phyloP scores from a whole-genome alignment of 2,888 invertebrate genomes.

The Hypomecis punctinalis region DNA sequence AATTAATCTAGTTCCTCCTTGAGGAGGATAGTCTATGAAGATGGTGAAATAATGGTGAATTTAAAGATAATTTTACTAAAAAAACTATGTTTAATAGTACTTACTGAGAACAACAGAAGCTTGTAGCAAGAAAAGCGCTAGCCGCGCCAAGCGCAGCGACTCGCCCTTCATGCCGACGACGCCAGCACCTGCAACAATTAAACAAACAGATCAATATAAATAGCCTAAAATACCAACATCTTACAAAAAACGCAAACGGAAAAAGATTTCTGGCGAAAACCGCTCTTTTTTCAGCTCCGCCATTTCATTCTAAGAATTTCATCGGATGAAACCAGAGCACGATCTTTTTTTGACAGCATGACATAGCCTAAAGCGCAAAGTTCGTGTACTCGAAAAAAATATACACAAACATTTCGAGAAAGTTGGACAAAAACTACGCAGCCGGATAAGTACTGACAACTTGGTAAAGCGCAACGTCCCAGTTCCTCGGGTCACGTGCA shows the following conservation, averaged over 20 bases:
- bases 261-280: neutral
- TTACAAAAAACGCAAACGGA: neutral
- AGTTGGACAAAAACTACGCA: conserved; percentile 49
- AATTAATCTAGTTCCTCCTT: no score
- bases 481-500: conserved; percentile 38
- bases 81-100: conserved; percentile 44
- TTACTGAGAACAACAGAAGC: conserved; percentile 73
- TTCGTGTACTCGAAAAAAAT: conserved; percentile 45
- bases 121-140: conserved; percentile 73
- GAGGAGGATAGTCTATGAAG: no score
- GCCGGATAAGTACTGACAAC: conserved; percentile 25
- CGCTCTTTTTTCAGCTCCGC: neutral
- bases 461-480: conserved; percentile 40
- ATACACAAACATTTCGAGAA: conserved; percentile 49
- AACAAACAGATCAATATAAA: conserved; percentile 23
- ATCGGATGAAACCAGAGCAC: conserved; percentile 25
- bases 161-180: conserved; percentile 71
- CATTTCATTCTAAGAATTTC: conserved; percentile 2
- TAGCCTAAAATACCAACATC: neutral
- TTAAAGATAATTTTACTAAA: neutral
- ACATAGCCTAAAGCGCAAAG: conserved; percentile 37
- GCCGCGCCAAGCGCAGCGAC: conserved; percentile 75
- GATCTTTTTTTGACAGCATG: conserved; percentile 42
- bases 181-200: conserved; percentile 61
- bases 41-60: no score